These are phyloP conservation scores for Drosophila sechellia DNA, from an alignment of 1,140 invertebrate genomes.

Conservation along the genomic window DNA sequence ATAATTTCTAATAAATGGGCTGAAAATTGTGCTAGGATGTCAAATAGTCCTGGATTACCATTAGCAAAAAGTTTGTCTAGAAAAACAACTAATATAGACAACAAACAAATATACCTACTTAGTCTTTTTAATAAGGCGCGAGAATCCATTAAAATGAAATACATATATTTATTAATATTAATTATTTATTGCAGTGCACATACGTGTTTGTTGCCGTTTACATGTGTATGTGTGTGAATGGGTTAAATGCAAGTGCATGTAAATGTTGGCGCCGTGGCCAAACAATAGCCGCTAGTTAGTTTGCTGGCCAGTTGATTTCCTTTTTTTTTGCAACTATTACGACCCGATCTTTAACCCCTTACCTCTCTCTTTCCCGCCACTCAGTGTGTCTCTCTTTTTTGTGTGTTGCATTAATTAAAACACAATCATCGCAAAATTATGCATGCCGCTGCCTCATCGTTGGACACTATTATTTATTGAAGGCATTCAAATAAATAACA, in stretches of 20 bases:
- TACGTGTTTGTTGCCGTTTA: neutral
- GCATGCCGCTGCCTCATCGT: constrained; percentile 51
- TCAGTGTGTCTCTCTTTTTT: constrained; percentile 11
- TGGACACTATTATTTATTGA: constrained; percentile 66
- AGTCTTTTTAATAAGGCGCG: no score
- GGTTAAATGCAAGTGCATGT: constrained; percentile 48
- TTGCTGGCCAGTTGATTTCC: constrained; percentile 40
- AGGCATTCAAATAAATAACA: constrained; percentile 57
- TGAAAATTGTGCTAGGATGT: no score
- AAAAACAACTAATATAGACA: no score
- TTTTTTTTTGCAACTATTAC: constrained; percentile 48
- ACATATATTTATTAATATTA: neutral
- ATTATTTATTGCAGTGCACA: constrained; percentile 11
- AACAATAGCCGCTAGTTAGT: constrained; percentile 78
- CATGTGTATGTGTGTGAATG: neutral
- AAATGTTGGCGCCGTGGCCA: constrained; percentile 55
- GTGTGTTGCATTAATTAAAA: constrained; percentile 75
- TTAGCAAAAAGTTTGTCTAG: no score
- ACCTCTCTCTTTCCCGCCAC: neutral
- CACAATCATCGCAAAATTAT: constrained; percentile 75
- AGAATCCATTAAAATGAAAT: no score
- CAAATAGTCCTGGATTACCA: no score
- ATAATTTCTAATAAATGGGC: no score
- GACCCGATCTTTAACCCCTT: constrained; percentile 15
- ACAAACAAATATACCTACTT: no score